A percentile compares a stretch with the other conserved stretches of the same genome.
These are phyloP conservation scores for Sthenelais limicola DNA, from an alignment of 2,888 invertebrate species.

Conservation along the genomic window DNA sequence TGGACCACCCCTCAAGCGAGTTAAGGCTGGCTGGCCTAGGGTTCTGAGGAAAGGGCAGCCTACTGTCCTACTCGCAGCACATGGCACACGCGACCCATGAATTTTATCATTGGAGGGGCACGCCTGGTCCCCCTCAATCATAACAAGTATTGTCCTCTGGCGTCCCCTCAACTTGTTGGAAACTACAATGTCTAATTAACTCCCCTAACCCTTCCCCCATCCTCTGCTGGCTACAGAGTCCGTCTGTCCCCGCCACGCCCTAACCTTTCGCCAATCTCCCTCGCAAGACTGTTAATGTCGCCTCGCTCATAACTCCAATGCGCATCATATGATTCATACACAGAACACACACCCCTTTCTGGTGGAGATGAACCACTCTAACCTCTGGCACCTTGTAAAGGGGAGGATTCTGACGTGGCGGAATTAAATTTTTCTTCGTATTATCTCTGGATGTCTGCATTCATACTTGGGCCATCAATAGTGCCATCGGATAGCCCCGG, in stretches of 20 bases:
- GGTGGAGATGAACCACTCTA: conserved; percentile 27
- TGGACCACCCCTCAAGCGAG: conserved; percentile 12
- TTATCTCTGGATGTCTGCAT: conserved; percentile 26
- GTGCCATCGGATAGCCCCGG: conserved; percentile 9
- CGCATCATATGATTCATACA: conserved; percentile 14
- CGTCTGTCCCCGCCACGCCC: background rate
- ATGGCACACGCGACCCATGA: conserved; percentile 16
- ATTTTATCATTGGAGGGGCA: conserved; percentile 16
- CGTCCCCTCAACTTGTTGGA: background rate
- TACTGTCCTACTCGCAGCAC: conserved; percentile 3
- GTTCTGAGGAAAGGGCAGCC: background rate
- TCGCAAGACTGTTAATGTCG: background rate
- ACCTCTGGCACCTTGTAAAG: conserved; percentile 19
- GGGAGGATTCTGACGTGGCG: background rate
- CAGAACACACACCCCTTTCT: conserved; percentile 6
- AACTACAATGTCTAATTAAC: conserved; percentile 38
- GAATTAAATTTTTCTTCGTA: conserved; percentile 19
- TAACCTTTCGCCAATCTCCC: conserved; percentile 8
- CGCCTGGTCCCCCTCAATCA: background rate
- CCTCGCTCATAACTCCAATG: background rate
- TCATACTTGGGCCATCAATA: conserved; percentile 13
- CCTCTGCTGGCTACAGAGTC: background rate
- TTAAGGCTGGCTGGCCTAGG: background rate
- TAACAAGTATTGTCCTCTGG: conserved; percentile 2
- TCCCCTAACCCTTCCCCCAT: conserved; percentile 4